Conservation (phyloP, 2,797 vertebrate genomes). For the Hyperoplus immaculatus region DNA sequence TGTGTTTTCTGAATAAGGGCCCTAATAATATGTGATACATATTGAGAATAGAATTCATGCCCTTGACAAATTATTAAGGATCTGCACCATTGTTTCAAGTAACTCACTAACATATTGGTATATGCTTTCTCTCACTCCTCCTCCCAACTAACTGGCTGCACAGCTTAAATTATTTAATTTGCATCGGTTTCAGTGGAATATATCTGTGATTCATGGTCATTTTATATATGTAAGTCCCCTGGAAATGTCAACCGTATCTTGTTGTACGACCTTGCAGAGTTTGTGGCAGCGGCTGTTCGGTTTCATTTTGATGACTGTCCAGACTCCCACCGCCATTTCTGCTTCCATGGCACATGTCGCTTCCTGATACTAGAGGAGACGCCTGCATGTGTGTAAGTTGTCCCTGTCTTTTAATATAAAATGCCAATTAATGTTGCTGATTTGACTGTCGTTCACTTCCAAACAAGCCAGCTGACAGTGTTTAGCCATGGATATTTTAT, state of each 20-base stretch:
- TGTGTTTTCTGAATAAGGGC: neutral
- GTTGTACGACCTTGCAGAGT: slow-evolving; percentile 77
- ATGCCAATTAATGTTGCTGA: neutral
- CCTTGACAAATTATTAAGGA: neutral
- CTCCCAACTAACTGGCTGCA: neutral
- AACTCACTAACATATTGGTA: neutral
- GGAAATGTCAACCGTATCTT: slow-evolving; percentile 6
- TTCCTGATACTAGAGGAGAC: slow-evolving; percentile 94
- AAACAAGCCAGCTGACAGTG: neutral
- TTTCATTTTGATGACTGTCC: slow-evolving; percentile 95
- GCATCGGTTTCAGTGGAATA: neutral
- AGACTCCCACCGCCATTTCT: slow-evolving; percentile 92
- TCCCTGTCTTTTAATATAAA: neutral
- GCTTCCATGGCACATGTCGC: slow-evolving; percentile 95
- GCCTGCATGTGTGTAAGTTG: slow-evolving; percentile 94
- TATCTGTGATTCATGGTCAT: neutral
- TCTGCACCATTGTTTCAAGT: neutral
- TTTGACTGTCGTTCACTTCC: neutral
- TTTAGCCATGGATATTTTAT: neutral
- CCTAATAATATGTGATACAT: slow-evolving; percentile 11
- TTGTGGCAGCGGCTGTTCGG: slow-evolving; percentile 91
- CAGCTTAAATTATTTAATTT: neutral
- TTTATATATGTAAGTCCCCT: neutral
- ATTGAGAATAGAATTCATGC: neutral
- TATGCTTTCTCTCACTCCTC: neutral